Conservation (phyloP, 2,888 invertebrate genomes). For the Macrostomum cliftonense region DNA sequence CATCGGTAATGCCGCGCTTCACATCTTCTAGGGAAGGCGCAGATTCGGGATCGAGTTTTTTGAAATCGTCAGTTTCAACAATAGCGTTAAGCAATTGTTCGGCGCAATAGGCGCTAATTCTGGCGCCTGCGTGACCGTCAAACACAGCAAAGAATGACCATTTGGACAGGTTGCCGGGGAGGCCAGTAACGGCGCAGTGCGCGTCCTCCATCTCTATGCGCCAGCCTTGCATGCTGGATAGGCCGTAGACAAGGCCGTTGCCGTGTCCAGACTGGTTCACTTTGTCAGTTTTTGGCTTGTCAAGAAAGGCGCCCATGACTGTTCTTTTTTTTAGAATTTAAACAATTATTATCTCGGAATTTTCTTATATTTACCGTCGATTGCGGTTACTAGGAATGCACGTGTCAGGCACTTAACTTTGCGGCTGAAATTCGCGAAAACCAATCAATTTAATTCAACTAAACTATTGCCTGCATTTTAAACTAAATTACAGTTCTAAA, state of each 20-base stretch:
- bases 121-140: constrained; percentile 85
- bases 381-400: no score
- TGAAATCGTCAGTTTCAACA: background rate
- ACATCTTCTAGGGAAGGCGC: constrained; percentile 40
- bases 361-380: no score
- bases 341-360: no score
- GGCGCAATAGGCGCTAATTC: constrained; percentile 11
- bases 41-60: background rate
- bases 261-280: background rate
- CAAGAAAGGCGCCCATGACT: constrained; percentile 10
- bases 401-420: no score
- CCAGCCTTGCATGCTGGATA: constrained; percentile 87
- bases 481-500: no score
- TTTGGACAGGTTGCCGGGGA: constrained; percentile 41
- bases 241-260: constrained; percentile 45
- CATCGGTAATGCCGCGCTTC: constrained; percentile 39
- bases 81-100: constrained; percentile 1
- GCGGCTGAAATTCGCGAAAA: no score
- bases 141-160: constrained; percentile 91
- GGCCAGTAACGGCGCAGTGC: constrained; percentile 67
- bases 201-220: constrained; percentile 83
- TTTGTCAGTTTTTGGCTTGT: constrained; percentile 12
- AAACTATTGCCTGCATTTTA: no score
- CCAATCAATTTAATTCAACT: no score
- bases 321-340: no score